These are phyloP conservation scores for Chromobotia macracanthus DNA, from an alignment of 2,797 vertebrate species.

Conservation along the genomic window DNA sequence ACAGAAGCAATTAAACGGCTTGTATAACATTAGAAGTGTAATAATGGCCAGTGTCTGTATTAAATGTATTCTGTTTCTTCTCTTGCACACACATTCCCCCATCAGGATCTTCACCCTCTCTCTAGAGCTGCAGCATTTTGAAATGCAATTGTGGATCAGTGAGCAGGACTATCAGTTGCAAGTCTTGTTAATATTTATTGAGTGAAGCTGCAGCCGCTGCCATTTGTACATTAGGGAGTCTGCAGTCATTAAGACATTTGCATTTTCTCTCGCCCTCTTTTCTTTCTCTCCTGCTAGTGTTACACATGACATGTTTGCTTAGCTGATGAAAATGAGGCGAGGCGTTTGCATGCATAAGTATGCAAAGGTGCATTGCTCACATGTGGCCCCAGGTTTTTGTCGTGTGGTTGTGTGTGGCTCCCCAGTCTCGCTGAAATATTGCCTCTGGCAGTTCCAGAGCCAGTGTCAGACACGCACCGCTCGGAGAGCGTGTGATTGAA, in stretches of 20 bases:
- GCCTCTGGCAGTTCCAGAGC: slow-evolving; percentile 40
- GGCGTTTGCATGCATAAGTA: slow-evolving; percentile 72
- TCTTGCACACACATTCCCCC: slow-evolving; percentile 45
- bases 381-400: slow-evolving; percentile 53
- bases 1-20: slow-evolving; percentile 48
- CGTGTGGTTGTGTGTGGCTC: slow-evolving; percentile 42
- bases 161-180: slow-evolving; percentile 79
- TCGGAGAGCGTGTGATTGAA: slow-evolving; percentile 39
- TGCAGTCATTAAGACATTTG: slow-evolving; percentile 73
- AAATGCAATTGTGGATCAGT: slow-evolving; percentile 84
- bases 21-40: slow-evolving; percentile 43
- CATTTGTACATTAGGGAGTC: slow-evolving; percentile 71
- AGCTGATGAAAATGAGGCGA: slow-evolving; percentile 67
- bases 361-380: slow-evolving; percentile 66
- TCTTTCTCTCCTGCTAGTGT: slow-evolving; percentile 16
- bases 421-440: slow-evolving; percentile 23
- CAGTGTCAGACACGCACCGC: neutral
- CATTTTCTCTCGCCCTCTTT: slow-evolving; percentile 40
- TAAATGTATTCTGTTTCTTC: too few relatives aligned
- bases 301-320: slow-evolving; percentile 53
- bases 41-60: slow-evolving; percentile 55
- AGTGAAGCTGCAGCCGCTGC: slow-evolving; percentile 75
- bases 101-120: slow-evolving; percentile 23
- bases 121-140: slow-evolving; percentile 72
- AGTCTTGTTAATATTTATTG: slow-evolving; percentile 85